These are phyloP conservation scores for Rhyacophila evoluta DNA, from an alignment of 2,888 invertebrate genomes.

Conservation along the genomic window DNA sequence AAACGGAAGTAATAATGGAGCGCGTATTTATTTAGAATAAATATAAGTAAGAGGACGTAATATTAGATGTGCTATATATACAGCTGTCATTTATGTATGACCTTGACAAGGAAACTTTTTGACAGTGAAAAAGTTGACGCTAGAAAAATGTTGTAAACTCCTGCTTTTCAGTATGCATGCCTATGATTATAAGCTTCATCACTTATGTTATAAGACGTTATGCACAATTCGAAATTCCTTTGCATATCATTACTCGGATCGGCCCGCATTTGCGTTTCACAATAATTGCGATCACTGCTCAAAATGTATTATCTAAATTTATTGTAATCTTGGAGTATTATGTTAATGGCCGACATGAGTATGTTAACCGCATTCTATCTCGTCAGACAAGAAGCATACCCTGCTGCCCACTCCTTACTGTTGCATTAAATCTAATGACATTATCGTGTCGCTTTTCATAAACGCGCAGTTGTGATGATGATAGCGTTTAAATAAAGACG, in stretches of 20 bases:
- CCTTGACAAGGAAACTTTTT: too few relatives aligned
- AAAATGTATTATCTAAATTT: constrained; percentile 26
- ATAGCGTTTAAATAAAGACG: constrained; percentile 30
- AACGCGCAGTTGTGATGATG: not conserved
- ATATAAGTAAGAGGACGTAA: too few relatives aligned
- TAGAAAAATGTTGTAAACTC: too few relatives aligned
- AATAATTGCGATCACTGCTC: not conserved
- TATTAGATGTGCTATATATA: too few relatives aligned
- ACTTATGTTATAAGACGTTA: too few relatives aligned
- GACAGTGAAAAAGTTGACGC: too few relatives aligned
- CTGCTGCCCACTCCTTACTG: constrained; percentile 19
- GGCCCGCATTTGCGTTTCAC: not conserved
- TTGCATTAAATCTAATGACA: constrained; percentile 5
- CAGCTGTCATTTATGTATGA: too few relatives aligned
- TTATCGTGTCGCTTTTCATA: not conserved
- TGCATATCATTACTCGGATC: not conserved
- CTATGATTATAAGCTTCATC: too few relatives aligned
- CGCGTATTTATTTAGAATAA: too few relatives aligned
- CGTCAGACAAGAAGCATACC: not conserved
- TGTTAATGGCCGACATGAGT: constrained; percentile 25
- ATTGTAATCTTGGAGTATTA: constrained; percentile 25
- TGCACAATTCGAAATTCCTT: not conserved
- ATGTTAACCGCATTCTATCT: constrained; percentile 28
- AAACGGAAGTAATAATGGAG: too few relatives aligned
- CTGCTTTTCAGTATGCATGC: too few relatives aligned